Evolutionary conservation across 1,140 invertebrate species (phyloP).

Genomic region (Apis mellifera): Amel_HAv3.1 CM009939.2:11380501-11381000

Average conservation of each 20-base stretch:
- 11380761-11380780: background rate
- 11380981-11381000: slow-evolving; percentile 52
- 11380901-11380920: background rate
- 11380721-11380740: background rate
- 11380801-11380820: background rate
- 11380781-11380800: background rate
- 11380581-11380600: slow-evolving; percentile 12
- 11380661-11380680: background rate
- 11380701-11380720: background rate
- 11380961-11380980: slow-evolving; percentile 63
- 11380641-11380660: slow-evolving; percentile 45
- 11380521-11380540: slow-evolving; percentile 49
- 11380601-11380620: slow-evolving; percentile 13
- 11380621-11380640: slow-evolving; percentile 10
- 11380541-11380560: slow-evolving; percentile 49
- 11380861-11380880: slow-evolving; percentile 44
- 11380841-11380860: slow-evolving; percentile 35
- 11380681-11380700: no score
- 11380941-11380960: slow-evolving; percentile 9
- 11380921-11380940: slow-evolving; percentile 37
- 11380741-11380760: background rate
- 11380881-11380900: slow-evolving; percentile 22
- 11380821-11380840: background rate
- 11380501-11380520: slow-evolving; percentile 6
- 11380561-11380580: slow-evolving; percentile 46